phyloP scores from a whole-genome alignment of 2,113 vertebrate species.

The Pavo muticus region DNA sequence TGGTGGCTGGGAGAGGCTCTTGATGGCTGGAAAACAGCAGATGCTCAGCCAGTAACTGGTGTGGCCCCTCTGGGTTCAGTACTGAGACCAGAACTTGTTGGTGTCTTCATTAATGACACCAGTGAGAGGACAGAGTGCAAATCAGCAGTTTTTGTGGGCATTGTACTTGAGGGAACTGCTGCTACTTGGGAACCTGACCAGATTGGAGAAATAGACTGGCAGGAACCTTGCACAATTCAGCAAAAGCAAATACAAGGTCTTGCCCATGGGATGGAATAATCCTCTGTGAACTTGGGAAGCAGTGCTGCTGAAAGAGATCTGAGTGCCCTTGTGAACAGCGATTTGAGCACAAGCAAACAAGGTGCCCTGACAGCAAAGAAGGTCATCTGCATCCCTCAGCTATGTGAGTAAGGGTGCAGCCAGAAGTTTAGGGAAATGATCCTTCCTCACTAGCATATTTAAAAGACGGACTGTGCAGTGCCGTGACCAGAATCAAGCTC shows the following conservation, averaged over 20 bases:
- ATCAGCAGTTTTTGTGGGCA: neutral
- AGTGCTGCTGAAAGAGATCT: neutral
- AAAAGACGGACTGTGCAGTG: neutral
- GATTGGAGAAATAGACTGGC: neutral
- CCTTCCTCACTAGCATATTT: neutral
- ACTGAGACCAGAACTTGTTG: neutral
- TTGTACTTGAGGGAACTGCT: neutral
- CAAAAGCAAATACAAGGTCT: neutral
- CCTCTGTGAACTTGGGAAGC: neutral
- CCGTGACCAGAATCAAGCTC: no score
- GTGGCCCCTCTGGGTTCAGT: neutral
- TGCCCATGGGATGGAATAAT: neutral
- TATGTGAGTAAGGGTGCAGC: neutral
- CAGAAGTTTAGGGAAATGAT: neutral
- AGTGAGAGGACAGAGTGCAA: neutral
- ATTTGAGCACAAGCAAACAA: neutral
- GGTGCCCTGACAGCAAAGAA: neutral
- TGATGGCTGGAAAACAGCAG: neutral
- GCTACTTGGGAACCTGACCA: neutral
- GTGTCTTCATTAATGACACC: neutral
- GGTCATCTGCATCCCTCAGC: rapidly evolving
- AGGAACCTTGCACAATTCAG: neutral
- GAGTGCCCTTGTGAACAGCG: neutral
- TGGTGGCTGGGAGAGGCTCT: neutral
- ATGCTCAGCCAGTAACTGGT: neutral